A percentile compares a stretch with the other conserved stretches of the same genome.
phyloP scores from a whole-genome alignment of 2,113 vertebrate genomes.

The Nibea coibor region DNA sequence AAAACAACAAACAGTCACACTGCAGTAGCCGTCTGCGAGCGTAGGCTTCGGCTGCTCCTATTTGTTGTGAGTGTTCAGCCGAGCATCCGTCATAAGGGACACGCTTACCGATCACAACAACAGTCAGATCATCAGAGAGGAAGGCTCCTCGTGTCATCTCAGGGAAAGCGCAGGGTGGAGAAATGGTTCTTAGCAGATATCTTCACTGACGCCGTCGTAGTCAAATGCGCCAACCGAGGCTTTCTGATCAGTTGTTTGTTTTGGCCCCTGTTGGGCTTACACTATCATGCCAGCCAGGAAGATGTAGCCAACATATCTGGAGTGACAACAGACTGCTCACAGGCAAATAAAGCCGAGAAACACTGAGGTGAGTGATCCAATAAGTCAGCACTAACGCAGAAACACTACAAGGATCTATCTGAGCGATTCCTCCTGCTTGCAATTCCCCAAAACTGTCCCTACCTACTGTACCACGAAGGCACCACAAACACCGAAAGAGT shows the following conservation, averaged over 20 bases:
- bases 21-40: not conserved
- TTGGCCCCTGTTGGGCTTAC: not conserved
- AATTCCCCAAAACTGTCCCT: not conserved
- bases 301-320: not conserved
- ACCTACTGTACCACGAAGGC: not conserved
- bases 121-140: constrained; percentile 7
- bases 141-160: not conserved
- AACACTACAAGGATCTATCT: constrained; percentile 3
- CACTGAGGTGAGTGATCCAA: not conserved
- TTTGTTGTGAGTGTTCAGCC: not conserved
- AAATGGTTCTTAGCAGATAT: not conserved
- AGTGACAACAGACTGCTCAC: constrained; percentile 2
- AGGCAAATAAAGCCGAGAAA: constrained; percentile 10
- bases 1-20: not conserved
- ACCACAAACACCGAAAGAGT: not conserved
- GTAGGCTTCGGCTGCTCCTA: not conserved
- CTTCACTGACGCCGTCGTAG: not conserved
- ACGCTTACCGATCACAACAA: constrained; percentile 2
- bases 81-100: constrained; percentile 1
- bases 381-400: constrained; percentile 9
- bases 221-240: not conserved
- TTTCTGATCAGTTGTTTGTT: constrained; percentile 7
- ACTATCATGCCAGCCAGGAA: not conserved
- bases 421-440: not conserved
- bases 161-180: not conserved